Percentiles rank a stretch among this genome's conserved stretches.
Evolutionary conservation across 2,113 vertebrate genomes (phyloP).

Genomic region (Synchiropus splendidus): DNA sequence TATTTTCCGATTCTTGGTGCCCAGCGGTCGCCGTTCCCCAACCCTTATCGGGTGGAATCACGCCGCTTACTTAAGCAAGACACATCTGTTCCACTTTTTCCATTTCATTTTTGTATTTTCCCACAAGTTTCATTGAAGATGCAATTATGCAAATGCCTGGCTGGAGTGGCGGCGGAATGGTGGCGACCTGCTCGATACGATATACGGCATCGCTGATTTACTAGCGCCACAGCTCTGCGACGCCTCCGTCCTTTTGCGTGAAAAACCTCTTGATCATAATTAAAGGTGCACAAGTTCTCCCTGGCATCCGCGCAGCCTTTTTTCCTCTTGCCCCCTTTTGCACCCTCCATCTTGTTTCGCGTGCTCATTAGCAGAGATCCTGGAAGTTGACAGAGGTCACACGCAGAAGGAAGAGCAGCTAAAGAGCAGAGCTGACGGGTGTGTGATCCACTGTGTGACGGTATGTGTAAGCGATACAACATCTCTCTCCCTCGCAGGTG

Average conservation of each 20-base stretch:
- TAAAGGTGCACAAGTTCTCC: conserved; percentile 86
- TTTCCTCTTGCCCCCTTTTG: conserved; percentile 10
- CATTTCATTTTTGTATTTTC: conserved; percentile 50
- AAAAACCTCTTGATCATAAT: conserved; percentile 91
- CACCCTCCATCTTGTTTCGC: conserved; percentile 32
- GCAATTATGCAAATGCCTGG: conserved; percentile 94
- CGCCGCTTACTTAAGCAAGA: no score
- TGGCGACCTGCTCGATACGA: conserved; percentile 80
- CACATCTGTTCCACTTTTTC: conserved; percentile 13
- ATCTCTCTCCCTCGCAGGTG: conserved; percentile 6
- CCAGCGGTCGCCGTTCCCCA: no score
- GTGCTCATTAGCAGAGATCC: conserved; percentile 42
- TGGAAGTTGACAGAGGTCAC: conserved; percentile 41
- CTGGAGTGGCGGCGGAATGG: conserved; percentile 82
- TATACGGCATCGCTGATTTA: conserved; percentile 80
- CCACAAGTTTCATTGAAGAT: conserved; percentile 87
- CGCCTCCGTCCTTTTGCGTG: conserved; percentile 77
- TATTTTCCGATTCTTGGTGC: no score
- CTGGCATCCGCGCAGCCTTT: conserved; percentile 42
- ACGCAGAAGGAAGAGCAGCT: conserved; percentile 21
- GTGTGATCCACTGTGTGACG: conserved; percentile 12
- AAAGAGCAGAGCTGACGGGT: conserved; percentile 41
- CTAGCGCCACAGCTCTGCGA: conserved; percentile 81
- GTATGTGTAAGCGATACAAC: conserved; percentile 17
- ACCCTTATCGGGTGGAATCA: no score